Evolutionary conservation across 2,113 vertebrate species (phyloP).

Genomic region (Percina caprodes): DNA sequence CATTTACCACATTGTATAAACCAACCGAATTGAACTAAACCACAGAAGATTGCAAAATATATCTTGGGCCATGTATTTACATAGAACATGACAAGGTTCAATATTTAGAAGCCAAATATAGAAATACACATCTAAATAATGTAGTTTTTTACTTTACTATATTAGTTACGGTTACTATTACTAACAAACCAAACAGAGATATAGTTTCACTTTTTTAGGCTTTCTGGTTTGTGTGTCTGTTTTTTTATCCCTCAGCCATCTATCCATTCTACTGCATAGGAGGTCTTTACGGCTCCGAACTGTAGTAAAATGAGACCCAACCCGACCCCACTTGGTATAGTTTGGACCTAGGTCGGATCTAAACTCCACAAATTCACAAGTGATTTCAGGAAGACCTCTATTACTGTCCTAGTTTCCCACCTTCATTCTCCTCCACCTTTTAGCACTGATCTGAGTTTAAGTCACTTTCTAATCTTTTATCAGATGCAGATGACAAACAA

Average conservation of each 20-base stretch:
- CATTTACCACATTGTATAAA: conserved; percentile 15
- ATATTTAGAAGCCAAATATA: conserved; percentile 16
- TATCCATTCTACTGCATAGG: background rate
- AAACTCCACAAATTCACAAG: background rate
- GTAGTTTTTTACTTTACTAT: too few relatives aligned
- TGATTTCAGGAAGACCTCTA: conserved; percentile 26
- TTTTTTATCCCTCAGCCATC: background rate
- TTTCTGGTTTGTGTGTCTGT: background rate
- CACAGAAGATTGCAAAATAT: conserved; percentile 14
- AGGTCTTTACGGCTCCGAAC: background rate
- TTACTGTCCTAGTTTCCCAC: background rate
- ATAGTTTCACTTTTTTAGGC: background rate
- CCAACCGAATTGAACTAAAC: conserved; percentile 19
- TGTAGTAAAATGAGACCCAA: background rate
- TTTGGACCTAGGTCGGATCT: background rate
- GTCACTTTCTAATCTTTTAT: conserved; percentile 71
- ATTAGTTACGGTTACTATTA: too few relatives aligned
- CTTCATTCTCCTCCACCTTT: conserved; percentile 8
- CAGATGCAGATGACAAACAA: conserved; percentile 68
- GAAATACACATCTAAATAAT: too few relatives aligned
- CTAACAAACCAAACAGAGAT: background rate
- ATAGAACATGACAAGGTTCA: background rate
- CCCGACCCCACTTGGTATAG: background rate
- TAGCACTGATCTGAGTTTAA: conserved; percentile 50
- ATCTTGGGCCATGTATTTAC: conserved; percentile 3